Percentiles rank a stretch among this genome's conserved stretches.
Evolutionary conservation across 2,888 invertebrate species (phyloP).

Genomic region (Polymixis flavicincta): DNA sequence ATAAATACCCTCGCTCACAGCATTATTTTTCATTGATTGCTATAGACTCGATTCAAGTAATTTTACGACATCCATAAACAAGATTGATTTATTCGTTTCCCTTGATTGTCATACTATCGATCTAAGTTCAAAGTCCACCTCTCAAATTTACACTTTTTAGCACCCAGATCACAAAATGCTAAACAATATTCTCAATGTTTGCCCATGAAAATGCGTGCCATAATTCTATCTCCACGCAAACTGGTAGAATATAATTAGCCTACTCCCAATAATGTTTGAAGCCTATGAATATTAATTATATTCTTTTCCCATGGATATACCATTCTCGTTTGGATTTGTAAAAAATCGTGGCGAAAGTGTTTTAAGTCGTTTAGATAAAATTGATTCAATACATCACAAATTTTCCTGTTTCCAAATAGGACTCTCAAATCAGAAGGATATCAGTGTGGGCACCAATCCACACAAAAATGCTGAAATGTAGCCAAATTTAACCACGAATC

Average conservation of each 20-base stretch:
- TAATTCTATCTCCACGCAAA: neutral
- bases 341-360: neutral
- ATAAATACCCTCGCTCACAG: too few species aligned
- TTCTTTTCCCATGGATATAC: slow-evolving; percentile 1
- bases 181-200: slow-evolving; percentile 4
- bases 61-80: neutral
- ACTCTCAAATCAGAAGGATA: too few species aligned
- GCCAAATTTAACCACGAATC: too few species aligned
- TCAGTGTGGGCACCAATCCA: too few species aligned
- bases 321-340: neutral
- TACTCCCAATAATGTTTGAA: neutral
- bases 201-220: neutral
- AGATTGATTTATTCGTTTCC: neutral
- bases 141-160: neutral
- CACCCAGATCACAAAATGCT: neutral
- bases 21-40: neutral
- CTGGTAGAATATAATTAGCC: slow-evolving; percentile 25
- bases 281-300: slow-evolving; percentile 11
- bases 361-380: neutral
- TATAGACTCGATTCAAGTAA: neutral
- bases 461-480: too few species aligned
- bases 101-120: neutral
- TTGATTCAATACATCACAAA: neutral
- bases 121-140: neutral
- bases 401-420: too few species aligned